Evolutionary conservation across 2,888 invertebrate species (phyloP).

Genomic region (Ophion obscuratus): DNA sequence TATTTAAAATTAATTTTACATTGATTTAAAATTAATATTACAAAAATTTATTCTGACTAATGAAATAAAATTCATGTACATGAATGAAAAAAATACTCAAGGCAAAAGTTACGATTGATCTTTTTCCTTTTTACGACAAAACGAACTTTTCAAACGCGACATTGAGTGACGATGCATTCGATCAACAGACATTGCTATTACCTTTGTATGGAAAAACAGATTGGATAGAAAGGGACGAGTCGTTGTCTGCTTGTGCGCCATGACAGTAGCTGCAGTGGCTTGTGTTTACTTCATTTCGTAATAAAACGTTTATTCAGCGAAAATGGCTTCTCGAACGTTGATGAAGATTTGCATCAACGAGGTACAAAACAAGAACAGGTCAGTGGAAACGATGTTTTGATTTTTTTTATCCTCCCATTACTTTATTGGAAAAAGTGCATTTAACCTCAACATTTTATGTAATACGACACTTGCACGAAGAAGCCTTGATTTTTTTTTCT

Average conservation of each 20-base stretch:
- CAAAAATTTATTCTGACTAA: neutral
- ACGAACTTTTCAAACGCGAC: too few species aligned
- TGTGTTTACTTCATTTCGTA: conserved; percentile 32
- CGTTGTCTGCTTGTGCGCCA: neutral
- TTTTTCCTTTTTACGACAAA: too few species aligned
- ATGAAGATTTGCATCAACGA: conserved; percentile 64
- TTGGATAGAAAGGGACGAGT: neutral
- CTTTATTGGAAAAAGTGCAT: neutral
- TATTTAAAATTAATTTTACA: neutral
- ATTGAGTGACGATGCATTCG: too few species aligned
- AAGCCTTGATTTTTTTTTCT: neutral
- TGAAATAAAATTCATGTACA: too few species aligned
- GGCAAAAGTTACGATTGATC: too few species aligned
- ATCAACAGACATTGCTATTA: too few species aligned
- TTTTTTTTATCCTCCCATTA: neutral
- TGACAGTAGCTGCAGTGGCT: conserved; percentile 43
- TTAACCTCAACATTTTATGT: conserved; percentile 72
- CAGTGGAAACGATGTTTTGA: conserved; percentile 12
- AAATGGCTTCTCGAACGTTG: conserved; percentile 73
- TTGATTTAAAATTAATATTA: neutral
- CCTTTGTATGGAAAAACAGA: neutral
- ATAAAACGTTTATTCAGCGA: conserved; percentile 23
- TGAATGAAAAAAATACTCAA: too few species aligned
- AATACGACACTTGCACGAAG: conserved; percentile 46
- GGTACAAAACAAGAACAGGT: conserved; percentile 63